Conservation (phyloP, 2,797 vertebrate species). For the Avahi laniger region DNA sequence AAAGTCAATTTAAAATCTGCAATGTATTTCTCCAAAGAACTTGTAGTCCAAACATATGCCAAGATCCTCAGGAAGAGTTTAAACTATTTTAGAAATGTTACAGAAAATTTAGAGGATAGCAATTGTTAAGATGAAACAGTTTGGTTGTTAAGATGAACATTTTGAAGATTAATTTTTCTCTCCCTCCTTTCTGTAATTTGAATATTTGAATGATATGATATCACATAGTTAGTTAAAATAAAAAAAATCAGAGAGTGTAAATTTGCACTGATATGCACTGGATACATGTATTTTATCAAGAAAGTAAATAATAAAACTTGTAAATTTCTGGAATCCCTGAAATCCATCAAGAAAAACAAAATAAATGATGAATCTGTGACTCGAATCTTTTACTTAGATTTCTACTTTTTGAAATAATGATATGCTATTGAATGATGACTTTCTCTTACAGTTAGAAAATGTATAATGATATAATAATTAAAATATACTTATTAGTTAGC, state of each 20-base stretch:
- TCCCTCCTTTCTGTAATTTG: not conserved
- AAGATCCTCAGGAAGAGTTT: slow-evolving; percentile 30
- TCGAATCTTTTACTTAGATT: slow-evolving; percentile 27
- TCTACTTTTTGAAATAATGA: slow-evolving; percentile 29
- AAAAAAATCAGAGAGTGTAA: not conserved
- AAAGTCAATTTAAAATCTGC: slow-evolving; percentile 7
- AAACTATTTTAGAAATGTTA: slow-evolving; percentile 41
- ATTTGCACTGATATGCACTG: not conserved
- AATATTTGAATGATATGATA: not conserved
- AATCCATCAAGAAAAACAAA: slow-evolving; percentile 13
- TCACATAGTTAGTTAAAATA: slow-evolving; percentile 16
- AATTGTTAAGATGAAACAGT: slow-evolving; percentile 29
- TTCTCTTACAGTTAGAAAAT: not conserved
- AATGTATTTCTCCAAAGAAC: not conserved
- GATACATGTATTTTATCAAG: slow-evolving; percentile 15
- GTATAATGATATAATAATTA: not conserved
- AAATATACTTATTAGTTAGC: not conserved
- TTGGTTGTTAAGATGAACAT: not conserved
- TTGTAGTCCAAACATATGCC: not conserved
- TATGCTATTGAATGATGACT: not conserved
- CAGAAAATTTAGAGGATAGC: slow-evolving; percentile 20
- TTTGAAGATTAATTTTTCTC: slow-evolving; percentile 28
- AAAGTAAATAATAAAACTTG: slow-evolving; percentile 49
- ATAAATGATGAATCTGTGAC: not conserved
- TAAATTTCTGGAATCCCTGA: not conserved